Percentiles rank a stretch among this genome's conserved stretches.
These are phyloP conservation scores for Centropyge bicolor DNA, from an alignment of 2,797 vertebrate genomes.

Conservation along the genomic window DNA sequence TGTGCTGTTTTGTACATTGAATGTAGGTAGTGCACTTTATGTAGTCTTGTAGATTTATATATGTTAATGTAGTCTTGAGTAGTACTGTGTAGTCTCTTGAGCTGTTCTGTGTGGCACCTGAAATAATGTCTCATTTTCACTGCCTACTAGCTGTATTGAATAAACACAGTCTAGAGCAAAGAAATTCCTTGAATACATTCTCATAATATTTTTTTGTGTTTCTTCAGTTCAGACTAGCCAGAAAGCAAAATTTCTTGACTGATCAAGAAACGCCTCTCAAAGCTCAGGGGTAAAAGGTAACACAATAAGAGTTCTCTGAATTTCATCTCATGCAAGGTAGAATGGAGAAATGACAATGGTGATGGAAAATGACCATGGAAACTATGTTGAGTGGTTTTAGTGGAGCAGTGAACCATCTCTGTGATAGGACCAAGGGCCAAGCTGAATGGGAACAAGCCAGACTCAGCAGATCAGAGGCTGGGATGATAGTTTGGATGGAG, in stretches of 20 bases:
- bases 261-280: slow-evolving; percentile 17
- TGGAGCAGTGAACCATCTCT: slow-evolving; percentile 57
- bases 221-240: neutral
- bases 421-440: slow-evolving; percentile 8
- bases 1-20: no score
- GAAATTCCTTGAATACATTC: no score
- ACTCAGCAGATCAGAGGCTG: slow-evolving; percentile 23
- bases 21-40: no score
- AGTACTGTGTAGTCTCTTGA: no score
- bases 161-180: no score
- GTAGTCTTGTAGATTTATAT: no score
- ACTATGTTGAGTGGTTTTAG: slow-evolving; percentile 65
- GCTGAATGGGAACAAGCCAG: slow-evolving; percentile 44
- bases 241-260: neutral
- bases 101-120: no score
- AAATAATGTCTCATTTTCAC: no score
- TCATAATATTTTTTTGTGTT: neutral
- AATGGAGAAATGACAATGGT: slow-evolving; percentile 37
- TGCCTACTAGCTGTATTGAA: no score
- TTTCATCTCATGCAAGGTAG: slow-evolving; percentile 36
- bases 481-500: neutral
- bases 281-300: slow-evolving; percentile 8
- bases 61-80: no score
- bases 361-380: slow-evolving; percentile 52
- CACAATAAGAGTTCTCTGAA: slow-evolving; percentile 22